phyloP scores from a whole-genome alignment of 2,113 vertebrate species.

The Cheirogaleus medius region DNA sequence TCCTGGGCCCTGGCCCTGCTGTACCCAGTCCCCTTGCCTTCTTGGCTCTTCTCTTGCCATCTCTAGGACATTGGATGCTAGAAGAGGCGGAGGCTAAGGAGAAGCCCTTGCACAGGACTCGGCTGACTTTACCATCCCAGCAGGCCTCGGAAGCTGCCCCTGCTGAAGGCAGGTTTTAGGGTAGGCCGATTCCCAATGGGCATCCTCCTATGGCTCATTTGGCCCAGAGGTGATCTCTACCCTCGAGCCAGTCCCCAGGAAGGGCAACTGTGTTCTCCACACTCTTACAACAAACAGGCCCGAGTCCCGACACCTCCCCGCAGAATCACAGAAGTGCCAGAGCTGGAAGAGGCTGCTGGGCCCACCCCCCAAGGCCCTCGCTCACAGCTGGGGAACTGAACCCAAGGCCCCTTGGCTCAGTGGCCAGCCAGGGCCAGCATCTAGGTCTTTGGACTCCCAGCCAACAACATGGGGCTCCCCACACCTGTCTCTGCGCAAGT shows the following conservation, averaged over 20 bases:
- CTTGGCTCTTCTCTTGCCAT: neutral
- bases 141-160: neutral
- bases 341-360: no score
- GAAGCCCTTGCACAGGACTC: rapidly evolving
- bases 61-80: neutral
- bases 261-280: no score
- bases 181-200: neutral
- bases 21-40: rapidly evolving
- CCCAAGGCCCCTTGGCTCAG: neutral
- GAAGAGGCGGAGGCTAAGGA: neutral
- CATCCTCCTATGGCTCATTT: neutral
- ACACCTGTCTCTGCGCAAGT: neutral
- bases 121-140: neutral
- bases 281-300: rapidly evolving
- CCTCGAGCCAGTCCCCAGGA: neutral
- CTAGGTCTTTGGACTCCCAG: neutral
- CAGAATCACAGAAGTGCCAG: neutral
- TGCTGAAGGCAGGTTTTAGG: neutral
- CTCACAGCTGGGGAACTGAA: neutral
- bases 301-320: neutral
- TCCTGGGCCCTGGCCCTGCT: neutral
- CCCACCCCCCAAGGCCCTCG: neutral
- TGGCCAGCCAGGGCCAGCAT: neutral
- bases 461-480: neutral
- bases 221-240: neutral